These are phyloP conservation scores for Hylomyscus alleni DNA, from an alignment of 2,797 vertebrate species.

Conservation along the genomic window DNA sequence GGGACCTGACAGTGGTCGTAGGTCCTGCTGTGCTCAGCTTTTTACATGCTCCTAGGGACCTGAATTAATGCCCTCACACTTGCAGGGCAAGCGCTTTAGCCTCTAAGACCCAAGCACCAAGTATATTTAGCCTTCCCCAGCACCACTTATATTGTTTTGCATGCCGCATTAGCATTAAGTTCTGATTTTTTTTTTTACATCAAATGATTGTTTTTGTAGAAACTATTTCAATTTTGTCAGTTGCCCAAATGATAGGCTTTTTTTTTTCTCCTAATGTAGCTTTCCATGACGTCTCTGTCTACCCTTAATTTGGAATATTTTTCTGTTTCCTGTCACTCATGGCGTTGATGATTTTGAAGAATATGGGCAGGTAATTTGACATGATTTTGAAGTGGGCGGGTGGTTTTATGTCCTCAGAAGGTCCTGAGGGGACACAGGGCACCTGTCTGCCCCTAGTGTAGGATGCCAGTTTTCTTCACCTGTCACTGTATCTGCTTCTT, in stretches of 20 bases:
- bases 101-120: background rate
- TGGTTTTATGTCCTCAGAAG: conserved; percentile 13
- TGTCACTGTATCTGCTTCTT: background rate
- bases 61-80: background rate
- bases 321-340: background rate
- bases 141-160: background rate
- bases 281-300: background rate
- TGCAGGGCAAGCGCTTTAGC: background rate
- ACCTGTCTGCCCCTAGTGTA: background rate
- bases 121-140: background rate
- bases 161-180: background rate
- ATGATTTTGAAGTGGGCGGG: background rate
- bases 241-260: background rate
- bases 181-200: background rate
- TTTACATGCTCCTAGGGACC: background rate
- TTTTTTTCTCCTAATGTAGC: background rate
- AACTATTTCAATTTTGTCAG: background rate
- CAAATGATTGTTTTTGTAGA: conserved; percentile 6
- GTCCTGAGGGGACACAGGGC: background rate
- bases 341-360: conserved; percentile 19
- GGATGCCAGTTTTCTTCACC: conserved; percentile 1
- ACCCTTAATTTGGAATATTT: conserved; percentile 11
- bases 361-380: background rate
- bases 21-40: background rate
- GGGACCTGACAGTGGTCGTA: too few species aligned